Evolutionary conservation across 2,113 vertebrate species (phyloP).

Genomic region (Phycodurus eques): DNA sequence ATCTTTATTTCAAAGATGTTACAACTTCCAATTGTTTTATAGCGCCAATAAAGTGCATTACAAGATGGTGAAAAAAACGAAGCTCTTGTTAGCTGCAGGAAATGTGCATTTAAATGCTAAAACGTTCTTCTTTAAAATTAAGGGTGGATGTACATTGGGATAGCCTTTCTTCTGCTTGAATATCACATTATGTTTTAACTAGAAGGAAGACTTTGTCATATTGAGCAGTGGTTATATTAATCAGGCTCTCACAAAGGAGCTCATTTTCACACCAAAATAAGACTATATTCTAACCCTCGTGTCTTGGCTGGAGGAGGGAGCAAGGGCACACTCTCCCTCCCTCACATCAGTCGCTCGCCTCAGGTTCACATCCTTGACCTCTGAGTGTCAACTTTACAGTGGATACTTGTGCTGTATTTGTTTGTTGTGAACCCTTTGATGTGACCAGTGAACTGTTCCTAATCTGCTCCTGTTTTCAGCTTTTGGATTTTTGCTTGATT

Average conservation of each 20-base stretch:
- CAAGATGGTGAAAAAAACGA: slow-evolving; percentile 17
- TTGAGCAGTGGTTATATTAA: slow-evolving; percentile 4
- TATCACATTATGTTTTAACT: not conserved
- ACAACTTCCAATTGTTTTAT: not conserved
- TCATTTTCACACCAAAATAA: slow-evolving; percentile 30
- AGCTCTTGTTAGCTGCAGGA: slow-evolving; percentile 39
- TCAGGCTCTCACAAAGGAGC: slow-evolving; percentile 24
- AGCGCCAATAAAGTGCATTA: not conserved
- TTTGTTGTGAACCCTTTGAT: slow-evolving; percentile 38
- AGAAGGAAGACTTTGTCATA: not conserved
- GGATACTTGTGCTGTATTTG: slow-evolving; percentile 45
- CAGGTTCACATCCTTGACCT: slow-evolving; percentile 54
- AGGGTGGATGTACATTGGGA: not conserved
- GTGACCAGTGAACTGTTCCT: slow-evolving; percentile 53
- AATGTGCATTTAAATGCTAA: slow-evolving; percentile 27
- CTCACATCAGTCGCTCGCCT: slow-evolving; percentile 46
- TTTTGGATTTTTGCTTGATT: slow-evolving; percentile 67
- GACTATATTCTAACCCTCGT: slow-evolving; percentile 44
- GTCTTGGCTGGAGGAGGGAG: slow-evolving; percentile 42
- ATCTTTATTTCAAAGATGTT: not conserved
- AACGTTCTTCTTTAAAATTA: slow-evolving; percentile 15
- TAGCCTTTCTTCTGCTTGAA: too few relatives aligned
- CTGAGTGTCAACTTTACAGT: slow-evolving; percentile 28
- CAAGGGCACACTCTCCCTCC: not conserved
- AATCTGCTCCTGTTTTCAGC: slow-evolving; percentile 58